These are phyloP conservation scores for Calidris pugnax DNA, from an alignment of 2,113 vertebrate species.

Conservation along the genomic window DNA sequence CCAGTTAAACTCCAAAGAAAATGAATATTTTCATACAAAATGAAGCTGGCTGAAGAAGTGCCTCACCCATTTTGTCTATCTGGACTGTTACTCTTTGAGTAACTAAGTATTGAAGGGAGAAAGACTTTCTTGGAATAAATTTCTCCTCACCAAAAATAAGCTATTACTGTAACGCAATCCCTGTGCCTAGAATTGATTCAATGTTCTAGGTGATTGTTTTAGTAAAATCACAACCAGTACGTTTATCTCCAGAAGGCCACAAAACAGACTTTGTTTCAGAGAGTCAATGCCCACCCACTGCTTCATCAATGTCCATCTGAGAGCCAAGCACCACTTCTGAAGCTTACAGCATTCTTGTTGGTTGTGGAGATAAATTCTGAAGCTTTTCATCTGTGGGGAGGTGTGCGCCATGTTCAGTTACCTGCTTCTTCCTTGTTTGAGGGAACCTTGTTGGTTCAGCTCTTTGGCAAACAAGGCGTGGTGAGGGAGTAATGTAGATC, in stretches of 20 bases:
- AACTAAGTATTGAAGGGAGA: background rate
- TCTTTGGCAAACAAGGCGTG: background rate
- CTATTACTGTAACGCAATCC: background rate
- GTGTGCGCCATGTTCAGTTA: background rate
- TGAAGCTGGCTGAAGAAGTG: background rate
- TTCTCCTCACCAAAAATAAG: background rate
- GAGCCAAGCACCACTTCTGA: background rate
- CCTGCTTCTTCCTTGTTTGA: background rate
- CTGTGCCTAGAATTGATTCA: background rate
- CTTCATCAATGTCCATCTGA: background rate
- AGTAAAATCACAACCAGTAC: background rate
- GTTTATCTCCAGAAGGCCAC: background rate
- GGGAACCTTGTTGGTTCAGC: background rate
- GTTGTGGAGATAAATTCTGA: background rate
- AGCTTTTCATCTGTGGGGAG: background rate
- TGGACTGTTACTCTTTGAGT: background rate
- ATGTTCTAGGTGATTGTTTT: background rate
- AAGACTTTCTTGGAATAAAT: background rate
- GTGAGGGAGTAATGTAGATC: background rate
- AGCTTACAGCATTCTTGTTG: background rate
- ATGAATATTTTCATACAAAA: background rate
- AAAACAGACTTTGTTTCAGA: background rate
- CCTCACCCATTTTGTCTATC: background rate
- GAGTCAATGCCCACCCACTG: background rate
- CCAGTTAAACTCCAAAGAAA: background rate